Evolutionary conservation across 2,888 invertebrate genomes (phyloP), one percentile per base, ranked within the genome.

Genomic region (Ophion slaviceki): DNA sequence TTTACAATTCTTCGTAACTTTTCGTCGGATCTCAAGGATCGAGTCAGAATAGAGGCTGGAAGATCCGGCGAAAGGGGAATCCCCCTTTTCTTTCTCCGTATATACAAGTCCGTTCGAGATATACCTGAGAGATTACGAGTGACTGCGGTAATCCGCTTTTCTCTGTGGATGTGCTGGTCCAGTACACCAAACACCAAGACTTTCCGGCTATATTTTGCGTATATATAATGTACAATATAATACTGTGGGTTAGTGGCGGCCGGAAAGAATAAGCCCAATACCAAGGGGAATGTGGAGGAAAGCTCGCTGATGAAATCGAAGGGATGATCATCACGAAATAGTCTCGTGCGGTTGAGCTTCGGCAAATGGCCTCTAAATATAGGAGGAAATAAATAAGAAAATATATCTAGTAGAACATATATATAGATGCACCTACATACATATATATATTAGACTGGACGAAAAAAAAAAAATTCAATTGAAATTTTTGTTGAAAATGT

Each of bases 91-190:
- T 32, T 4, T 67, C 24, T 66, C 28, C 24, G 45, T 59, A 45
- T n/a, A 24, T 45, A 68, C 28, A 78, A n/a, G 45, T 70, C 20
- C 57, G 20, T 28, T 24, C n/a, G 45, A 75, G 71, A 81, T 61
- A 81, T 82, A 82, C 74, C 78, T 61, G 32, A 66, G 70, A 85
- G 85, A 85, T 82, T 82, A 85, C 70, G 82, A 82, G 81, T 78
- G 81, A 70, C 74, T 66, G 82, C 70, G 75, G 85, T 85, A 85
- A 85, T 85, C 85, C 81, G 68, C 68, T 79, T 68, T 78, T 81
- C 81, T 74, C 81, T 40, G 40, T 40, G 8, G 3, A 8, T 40
- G 40, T 40, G 40, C 40, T 3, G 59, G 74, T 78, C 81, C 77
- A 67, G 77, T 61, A 62, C 62, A 66, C 64, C 59, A 78, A 85